Evolutionary conservation across 2,113 vertebrate genomes (phyloP).

Genomic region (Pavo muticus): DNA sequence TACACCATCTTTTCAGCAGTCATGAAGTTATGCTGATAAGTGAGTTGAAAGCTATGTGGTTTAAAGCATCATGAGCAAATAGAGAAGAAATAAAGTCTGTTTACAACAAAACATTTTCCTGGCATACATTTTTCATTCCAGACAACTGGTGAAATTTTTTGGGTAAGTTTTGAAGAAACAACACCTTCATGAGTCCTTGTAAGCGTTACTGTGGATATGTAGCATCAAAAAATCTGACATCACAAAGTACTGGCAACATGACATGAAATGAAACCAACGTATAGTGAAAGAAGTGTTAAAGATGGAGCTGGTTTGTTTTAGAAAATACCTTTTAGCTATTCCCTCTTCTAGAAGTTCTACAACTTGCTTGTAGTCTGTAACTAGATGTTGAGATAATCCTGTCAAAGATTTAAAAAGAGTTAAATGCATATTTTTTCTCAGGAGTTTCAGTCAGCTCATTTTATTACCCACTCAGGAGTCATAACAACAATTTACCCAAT

Average conservation of each 20-base stretch:
- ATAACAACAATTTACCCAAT: neutral
- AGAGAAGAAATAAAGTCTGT: neutral
- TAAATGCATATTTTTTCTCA: neutral
- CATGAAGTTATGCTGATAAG: neutral
- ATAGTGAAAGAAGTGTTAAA: neutral
- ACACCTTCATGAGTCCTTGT: neutral
- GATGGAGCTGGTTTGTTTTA: neutral
- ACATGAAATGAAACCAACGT: neutral
- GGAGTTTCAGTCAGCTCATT: neutral
- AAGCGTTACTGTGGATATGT: neutral
- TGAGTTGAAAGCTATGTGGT: neutral
- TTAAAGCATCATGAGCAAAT: neutral
- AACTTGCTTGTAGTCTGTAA: slow-evolving; percentile 92
- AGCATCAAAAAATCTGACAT: neutral
- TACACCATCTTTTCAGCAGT: neutral
- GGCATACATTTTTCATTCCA: neutral
- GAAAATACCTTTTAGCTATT: slow-evolving; percentile 89
- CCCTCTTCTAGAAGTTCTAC: slow-evolving; percentile 92
- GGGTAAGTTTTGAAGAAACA: neutral
- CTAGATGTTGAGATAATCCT: slow-evolving; percentile 94
- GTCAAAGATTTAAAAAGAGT: slow-evolving; percentile 52
- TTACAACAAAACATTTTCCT: neutral
- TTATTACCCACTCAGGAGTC: neutral
- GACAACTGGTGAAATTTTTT: neutral
- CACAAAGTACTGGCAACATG: neutral